A percentile compares a stretch with the other conserved stretches of the same genome.
Conservation (phyloP, 2,797 vertebrate species). For the Tadarida brasiliensis region DNA sequence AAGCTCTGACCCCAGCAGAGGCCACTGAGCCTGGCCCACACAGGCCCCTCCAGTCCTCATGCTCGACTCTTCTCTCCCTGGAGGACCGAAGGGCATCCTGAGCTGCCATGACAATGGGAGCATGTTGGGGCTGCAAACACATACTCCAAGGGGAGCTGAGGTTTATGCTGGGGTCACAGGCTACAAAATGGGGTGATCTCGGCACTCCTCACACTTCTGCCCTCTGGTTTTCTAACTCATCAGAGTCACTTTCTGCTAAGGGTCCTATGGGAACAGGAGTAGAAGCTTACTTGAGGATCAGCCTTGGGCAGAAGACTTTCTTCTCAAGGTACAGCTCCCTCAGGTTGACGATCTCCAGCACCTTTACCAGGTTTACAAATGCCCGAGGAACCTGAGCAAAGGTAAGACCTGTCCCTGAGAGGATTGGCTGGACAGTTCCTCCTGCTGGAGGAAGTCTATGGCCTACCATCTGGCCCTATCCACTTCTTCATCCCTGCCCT, state of each 20-base stretch:
- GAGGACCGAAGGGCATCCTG: not conserved
- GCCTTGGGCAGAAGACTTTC: conserved; percentile 75
- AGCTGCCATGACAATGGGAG: not conserved
- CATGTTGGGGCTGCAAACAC: not conserved
- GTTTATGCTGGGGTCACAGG: not conserved
- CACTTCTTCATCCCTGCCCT: not conserved
- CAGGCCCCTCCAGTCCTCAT: not conserved
- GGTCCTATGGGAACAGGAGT: accelerated
- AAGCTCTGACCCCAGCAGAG: not conserved
- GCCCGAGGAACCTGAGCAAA: conserved; percentile 87
- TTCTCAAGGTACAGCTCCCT: conserved; percentile 77
- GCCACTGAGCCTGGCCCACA: not conserved
- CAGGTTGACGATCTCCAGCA: conserved; percentile 77
- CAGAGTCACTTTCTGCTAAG: not conserved
- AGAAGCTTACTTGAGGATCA: conserved; percentile 85
- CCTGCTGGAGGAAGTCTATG: not conserved
- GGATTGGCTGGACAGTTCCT: accelerated
- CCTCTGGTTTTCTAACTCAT: not conserved
- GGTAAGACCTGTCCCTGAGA: not conserved
- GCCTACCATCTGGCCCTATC: not conserved
- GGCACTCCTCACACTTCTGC: not conserved
- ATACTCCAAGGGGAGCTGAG: not conserved
- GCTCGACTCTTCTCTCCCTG: not conserved
- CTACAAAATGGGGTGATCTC: not conserved
- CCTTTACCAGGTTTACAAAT: conserved; percentile 87